Evolutionary conservation across 2,888 invertebrate genomes (phyloP).

Genomic region (Spicauda simplicius): DNA sequence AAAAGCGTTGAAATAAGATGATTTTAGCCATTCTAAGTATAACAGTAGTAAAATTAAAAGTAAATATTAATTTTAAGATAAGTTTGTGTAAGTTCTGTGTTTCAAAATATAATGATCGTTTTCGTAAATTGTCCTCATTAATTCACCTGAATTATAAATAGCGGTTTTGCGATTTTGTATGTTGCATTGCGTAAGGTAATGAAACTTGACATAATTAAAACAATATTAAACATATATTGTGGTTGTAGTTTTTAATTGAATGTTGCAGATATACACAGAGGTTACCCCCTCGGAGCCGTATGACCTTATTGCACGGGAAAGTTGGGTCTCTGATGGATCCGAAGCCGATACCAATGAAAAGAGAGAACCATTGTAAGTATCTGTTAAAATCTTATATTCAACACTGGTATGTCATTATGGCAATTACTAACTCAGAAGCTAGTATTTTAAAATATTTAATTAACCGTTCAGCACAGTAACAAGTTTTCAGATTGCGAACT

Average conservation of each 20-base stretch:
- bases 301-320: conserved; percentile 88
- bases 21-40: too few relatives aligned
- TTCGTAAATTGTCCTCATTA: too few relatives aligned
- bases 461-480: conserved; percentile 1
- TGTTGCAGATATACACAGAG: conserved; percentile 83
- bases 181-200: too few relatives aligned
- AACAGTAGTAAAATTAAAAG: too few relatives aligned
- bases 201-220: too few relatives aligned
- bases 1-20: too few relatives aligned
- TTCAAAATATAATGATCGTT: too few relatives aligned
- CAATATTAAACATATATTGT: conserved; percentile 12
- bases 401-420: not conserved
- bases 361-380: conserved; percentile 72
- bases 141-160: too few relatives aligned
- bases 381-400: not conserved
- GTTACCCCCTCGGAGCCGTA: conserved; percentile 80
- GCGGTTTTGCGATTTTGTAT: too few relatives aligned
- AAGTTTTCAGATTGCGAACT: not conserved
- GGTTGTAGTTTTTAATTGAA: conserved; percentile 44
- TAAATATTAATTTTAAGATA: too few relatives aligned
- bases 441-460: not conserved
- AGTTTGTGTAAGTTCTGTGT: too few relatives aligned
- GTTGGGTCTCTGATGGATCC: conserved; percentile 89
- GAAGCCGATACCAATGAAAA: conserved; percentile 80
- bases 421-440: not conserved